Evolutionary conservation across 2,888 invertebrate species (phyloP).

Genomic region (Megaustenia siamemsis): DNA sequence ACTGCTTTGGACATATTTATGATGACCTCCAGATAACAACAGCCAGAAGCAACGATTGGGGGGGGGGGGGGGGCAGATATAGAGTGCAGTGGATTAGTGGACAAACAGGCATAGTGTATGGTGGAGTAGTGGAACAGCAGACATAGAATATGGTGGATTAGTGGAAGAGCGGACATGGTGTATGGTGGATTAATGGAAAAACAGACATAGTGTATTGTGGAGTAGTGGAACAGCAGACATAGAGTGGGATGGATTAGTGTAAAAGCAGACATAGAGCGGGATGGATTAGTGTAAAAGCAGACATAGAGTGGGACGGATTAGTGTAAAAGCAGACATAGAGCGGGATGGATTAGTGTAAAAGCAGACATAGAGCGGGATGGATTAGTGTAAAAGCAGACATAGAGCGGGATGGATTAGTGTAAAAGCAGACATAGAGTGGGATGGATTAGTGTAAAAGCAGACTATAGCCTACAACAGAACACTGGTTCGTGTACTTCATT

Average conservation of each 20-base stretch:
- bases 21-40: too few species aligned
- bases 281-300: too few species aligned
- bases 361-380: slow-evolving; percentile 33
- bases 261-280: slow-evolving; percentile 30
- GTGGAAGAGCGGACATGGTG: neutral
- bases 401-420: neutral
- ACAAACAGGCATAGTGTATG: neutral
- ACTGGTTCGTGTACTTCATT: too few species aligned
- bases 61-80: neutral
- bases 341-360: too few species aligned
- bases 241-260: neutral
- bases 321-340: too few species aligned
- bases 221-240: slow-evolving; percentile 17
- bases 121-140: neutral
- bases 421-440: neutral
- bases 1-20: too few species aligned
- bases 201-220: neutral
- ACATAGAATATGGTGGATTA: too few species aligned
- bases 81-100: neutral
- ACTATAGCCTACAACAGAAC: too few species aligned
- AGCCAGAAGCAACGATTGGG: too few species aligned
- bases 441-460: too few species aligned
- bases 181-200: too few species aligned
- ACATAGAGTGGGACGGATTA: too few species aligned
- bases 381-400: slow-evolving; percentile 28